These are phyloP conservation scores for Anaspis maculata DNA, from an alignment of 2,888 invertebrate species.

Conservation along the genomic window DNA sequence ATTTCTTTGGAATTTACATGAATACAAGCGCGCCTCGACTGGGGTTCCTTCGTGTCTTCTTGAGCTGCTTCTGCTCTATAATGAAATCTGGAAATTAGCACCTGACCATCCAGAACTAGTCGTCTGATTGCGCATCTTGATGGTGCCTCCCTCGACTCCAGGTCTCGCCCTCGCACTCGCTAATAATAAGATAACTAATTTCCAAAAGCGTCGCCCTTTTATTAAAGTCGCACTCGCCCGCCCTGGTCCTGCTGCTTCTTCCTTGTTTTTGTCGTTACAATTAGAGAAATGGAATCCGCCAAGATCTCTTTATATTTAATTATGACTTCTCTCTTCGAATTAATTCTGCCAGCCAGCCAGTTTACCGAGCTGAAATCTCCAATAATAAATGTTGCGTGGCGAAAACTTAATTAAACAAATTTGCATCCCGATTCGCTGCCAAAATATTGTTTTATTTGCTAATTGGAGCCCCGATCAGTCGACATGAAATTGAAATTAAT, in stretches of 20 bases:
- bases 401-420: conserved; percentile 29
- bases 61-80: too few relatives aligned
- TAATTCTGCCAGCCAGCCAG: conserved; percentile 11
- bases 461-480: conserved; percentile 28
- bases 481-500: conserved; percentile 35
- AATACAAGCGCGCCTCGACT: too few relatives aligned
- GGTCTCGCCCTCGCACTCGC: conserved; percentile 20
- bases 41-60: too few relatives aligned
- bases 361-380: conserved; percentile 8
- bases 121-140: too few relatives aligned
- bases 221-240: too few relatives aligned
- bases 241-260: too few relatives aligned
- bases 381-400: conserved; percentile 9
- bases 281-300: conserved; percentile 17
- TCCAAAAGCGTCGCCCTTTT: conserved; percentile 18
- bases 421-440: conserved; percentile 28
- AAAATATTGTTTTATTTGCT: conserved; percentile 37
- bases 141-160: too few relatives aligned
- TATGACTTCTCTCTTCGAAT: conserved; percentile 12
- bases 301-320: conserved; percentile 16
- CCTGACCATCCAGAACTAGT: too few relatives aligned
- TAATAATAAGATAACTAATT: conserved; percentile 25
- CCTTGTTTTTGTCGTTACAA: conserved; percentile 19
- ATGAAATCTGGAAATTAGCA: too few relatives aligned
- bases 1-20: too few relatives aligned